phyloP scores from a whole-genome alignment of 2,888 invertebrate species.

The Xestia ashworthii region DNA sequence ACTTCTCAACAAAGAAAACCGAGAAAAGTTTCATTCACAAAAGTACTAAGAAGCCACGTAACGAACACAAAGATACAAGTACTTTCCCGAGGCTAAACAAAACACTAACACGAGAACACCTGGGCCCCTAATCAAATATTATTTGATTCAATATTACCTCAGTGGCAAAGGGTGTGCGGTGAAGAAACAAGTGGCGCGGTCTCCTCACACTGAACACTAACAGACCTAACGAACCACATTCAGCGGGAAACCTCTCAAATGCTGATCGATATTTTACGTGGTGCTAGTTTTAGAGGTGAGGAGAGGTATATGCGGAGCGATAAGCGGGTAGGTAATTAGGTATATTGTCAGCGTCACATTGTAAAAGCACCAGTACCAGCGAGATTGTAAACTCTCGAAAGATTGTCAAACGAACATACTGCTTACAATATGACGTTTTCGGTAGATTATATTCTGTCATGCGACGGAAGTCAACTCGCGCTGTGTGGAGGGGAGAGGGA shows the following conservation, averaged over 20 bases:
- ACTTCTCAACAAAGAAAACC: neutral
- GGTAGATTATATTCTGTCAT: no score
- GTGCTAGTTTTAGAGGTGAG: constrained; percentile 64
- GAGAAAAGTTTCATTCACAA: constrained; percentile 6
- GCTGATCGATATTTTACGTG: constrained; percentile 83
- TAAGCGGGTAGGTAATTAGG: constrained; percentile 14
- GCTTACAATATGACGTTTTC: no score
- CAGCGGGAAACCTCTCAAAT: constrained; percentile 82
- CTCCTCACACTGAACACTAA: constrained; percentile 75
- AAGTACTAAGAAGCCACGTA: constrained; percentile 47
- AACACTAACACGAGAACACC: constrained; percentile 75
- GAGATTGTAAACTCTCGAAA: no score
- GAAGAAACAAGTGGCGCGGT: constrained; percentile 77
- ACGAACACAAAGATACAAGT: constrained; percentile 60
- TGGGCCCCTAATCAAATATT: constrained; percentile 83
- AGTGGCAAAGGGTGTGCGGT: constrained; percentile 64
- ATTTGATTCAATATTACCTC: constrained; percentile 84
- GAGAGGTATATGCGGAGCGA: constrained; percentile 33
- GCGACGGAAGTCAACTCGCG: no score
- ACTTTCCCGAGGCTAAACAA: constrained; percentile 70
- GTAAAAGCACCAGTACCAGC: no score
- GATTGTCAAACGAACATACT: no score
- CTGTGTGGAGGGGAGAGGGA: no score
- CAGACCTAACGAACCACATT: constrained; percentile 87
- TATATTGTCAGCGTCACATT: no score